phyloP scores from a whole-genome alignment of 2,797 vertebrate species.

The Hafferia zeledoni region DNA sequence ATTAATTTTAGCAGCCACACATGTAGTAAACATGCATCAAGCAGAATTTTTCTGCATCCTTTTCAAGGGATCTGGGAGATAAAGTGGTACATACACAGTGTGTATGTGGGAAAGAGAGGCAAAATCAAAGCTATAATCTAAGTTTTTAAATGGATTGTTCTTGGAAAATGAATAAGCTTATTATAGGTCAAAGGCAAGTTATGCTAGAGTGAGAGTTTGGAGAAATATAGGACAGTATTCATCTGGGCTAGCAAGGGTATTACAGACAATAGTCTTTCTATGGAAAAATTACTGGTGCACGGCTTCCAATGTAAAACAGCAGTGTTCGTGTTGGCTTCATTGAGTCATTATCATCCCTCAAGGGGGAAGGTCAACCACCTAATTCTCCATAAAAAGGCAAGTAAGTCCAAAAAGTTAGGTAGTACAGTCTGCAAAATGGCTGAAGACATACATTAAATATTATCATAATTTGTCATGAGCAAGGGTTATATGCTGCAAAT shows the following conservation, averaged over 20 bases:
- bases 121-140: not conserved
- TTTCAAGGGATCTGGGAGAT: not conserved
- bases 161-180: not conserved
- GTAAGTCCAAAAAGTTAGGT: not conserved
- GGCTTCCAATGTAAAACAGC: not conserved
- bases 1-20: not conserved
- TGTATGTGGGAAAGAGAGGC: not conserved
- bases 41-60: not conserved
- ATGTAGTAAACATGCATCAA: not conserved
- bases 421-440: not conserved
- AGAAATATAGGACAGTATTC: not conserved
- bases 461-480: not conserved
- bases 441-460: not conserved
- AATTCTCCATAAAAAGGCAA: fast-evolving
- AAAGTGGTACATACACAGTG: not conserved
- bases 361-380: not conserved
- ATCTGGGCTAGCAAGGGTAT: not conserved
- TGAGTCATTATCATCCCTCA: fast-evolving
- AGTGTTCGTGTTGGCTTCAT: not conserved
- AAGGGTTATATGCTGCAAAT: not conserved
- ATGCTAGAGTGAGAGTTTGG: not conserved
- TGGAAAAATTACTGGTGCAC: not conserved
- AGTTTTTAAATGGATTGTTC: not conserved
- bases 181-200: not conserved
- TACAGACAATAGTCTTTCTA: not conserved